Evolutionary conservation across 2,888 invertebrate species (phyloP).

Genomic region (Exephanes ischioxanthus): DNA sequence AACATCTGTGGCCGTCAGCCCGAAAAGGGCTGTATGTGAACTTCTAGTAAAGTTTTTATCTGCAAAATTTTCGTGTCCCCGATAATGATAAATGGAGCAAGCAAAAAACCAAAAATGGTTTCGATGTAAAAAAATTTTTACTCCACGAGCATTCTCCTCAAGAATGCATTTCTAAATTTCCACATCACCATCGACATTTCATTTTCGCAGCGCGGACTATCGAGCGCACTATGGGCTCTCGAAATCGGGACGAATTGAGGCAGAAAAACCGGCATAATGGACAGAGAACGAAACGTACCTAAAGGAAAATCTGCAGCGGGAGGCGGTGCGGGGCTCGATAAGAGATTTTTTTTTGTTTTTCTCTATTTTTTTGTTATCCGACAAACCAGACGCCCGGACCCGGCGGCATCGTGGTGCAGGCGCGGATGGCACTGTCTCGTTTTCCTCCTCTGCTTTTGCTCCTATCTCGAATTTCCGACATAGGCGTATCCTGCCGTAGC

Average conservation of each 20-base stretch:
- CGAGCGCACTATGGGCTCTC: constrained; percentile 7
- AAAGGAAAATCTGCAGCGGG: constrained; percentile 14
- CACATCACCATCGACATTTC: constrained; percentile 22
- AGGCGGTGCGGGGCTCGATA: constrained; percentile 61
- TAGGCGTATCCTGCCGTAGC: constrained; percentile 46
- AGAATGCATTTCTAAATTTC: neutral
- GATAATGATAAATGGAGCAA: neutral
- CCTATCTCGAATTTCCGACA: constrained; percentile 57
- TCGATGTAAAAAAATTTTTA: neutral
- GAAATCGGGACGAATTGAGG: constrained; percentile 23
- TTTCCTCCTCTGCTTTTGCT: constrained; percentile 43
- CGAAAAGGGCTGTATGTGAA: no score
- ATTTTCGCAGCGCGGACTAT: constrained; percentile 4
- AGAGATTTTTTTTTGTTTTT: constrained; percentile 40
- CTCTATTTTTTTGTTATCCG: constrained; percentile 7
- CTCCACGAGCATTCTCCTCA: neutral
- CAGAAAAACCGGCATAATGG: neutral
- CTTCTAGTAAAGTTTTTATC: no score
- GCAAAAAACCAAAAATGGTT: neutral
- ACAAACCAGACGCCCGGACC: constrained; percentile 46
- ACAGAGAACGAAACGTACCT: constrained; percentile 23
- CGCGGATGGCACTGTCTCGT: neutral
- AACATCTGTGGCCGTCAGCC: neutral
- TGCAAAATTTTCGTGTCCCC: no score
- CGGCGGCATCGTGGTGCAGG: constrained; percentile 13